Evolutionary conservation across 2,888 invertebrate species (phyloP), one percentile per base, ranked within the genome.

Genomic region (Operophtera brumata): DNA sequence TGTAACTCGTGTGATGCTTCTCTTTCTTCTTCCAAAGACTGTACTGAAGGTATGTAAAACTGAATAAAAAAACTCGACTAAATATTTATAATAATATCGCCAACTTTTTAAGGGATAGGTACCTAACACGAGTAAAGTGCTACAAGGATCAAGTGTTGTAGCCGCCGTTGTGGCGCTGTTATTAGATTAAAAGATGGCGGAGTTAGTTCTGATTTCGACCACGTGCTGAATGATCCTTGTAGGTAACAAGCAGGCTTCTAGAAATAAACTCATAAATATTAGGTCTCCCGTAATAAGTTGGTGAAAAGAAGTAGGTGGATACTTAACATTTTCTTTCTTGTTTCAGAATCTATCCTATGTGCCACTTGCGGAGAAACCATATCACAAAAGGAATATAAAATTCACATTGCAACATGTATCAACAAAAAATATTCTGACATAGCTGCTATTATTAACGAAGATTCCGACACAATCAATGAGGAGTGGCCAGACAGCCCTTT

Each of bases 1-100:
- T 75, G 74, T 1, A 74, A 68, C 58, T 69, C 70, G 6, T 70
- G 67, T 53, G 69, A 70, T 34, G 52, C 56, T 8, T 56, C 66
- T 0, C 49, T 43, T 30, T 39, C 56, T 7, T 50, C 30, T 30
- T 20, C 51, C 6, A 58, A 51, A 26, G 51, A 58, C 14, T 55
- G 35, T 41, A 46, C 44, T 36, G 48, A 61, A 59, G 67, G 72
- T 72, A 61, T 58, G 61, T 45, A 56, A 35, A 30, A 48, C 45
- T 12, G 54, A 54, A 12, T 28, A 30, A 30, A 9, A 30, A 30
- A 30, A 26, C 2, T 26, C 4, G 2, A 7, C 7, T 7, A 30
- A 28, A 7, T 30, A 30, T 9, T 9, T 30, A 6, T 2, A 7
- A 2, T 30, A 30, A n/a, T n/a, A n/a, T n/a, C n/a, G n/a, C 30